These are phyloP conservation scores for Ascidia mentula DNA, from an alignment of 23 tunicate species.

Conservation along the genomic window DNA sequence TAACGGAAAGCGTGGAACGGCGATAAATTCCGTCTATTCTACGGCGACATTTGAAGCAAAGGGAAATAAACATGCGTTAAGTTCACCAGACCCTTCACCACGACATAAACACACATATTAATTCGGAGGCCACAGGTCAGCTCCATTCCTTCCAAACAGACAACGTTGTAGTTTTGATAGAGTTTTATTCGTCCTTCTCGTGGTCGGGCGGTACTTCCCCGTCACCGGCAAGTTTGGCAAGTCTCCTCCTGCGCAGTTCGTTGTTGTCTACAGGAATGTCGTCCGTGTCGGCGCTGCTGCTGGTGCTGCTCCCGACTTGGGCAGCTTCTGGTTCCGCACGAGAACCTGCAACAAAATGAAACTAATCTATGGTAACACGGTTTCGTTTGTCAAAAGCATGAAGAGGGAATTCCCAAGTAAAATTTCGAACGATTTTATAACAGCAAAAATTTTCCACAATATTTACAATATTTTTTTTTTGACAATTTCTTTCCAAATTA, in stretches of 20 bases:
- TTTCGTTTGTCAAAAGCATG: too few relatives aligned
- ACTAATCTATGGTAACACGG: too few relatives aligned
- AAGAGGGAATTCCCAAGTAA: too few relatives aligned
- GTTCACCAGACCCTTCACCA: background rate
- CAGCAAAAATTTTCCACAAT: too few relatives aligned
- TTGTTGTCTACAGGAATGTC: conserved; percentile 35
- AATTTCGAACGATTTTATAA: too few relatives aligned
- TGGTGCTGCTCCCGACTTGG: background rate
- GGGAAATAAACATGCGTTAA: background rate
- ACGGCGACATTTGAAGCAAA: background rate
- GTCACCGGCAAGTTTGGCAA: conserved; percentile 37
- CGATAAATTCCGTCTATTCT: conserved; percentile 1
- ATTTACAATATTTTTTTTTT: too few relatives aligned
- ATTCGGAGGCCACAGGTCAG: too few relatives aligned
- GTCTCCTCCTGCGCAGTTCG: conserved; percentile 53
- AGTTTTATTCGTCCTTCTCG: background rate
- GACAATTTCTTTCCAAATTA: too few relatives aligned
- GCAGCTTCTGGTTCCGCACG: too few relatives aligned
- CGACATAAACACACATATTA: background rate
- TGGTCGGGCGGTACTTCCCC: background rate
- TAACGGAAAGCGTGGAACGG: too few relatives aligned
- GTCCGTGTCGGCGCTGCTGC: background rate
- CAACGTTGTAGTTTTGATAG: background rate
- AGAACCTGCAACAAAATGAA: too few relatives aligned
- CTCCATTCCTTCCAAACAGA: background rate